A percentile compares a stretch with the other conserved stretches of the same genome.
Conservation (phyloP, 2,888 invertebrate species). For the Agonopterix alstromeriana region DNA sequence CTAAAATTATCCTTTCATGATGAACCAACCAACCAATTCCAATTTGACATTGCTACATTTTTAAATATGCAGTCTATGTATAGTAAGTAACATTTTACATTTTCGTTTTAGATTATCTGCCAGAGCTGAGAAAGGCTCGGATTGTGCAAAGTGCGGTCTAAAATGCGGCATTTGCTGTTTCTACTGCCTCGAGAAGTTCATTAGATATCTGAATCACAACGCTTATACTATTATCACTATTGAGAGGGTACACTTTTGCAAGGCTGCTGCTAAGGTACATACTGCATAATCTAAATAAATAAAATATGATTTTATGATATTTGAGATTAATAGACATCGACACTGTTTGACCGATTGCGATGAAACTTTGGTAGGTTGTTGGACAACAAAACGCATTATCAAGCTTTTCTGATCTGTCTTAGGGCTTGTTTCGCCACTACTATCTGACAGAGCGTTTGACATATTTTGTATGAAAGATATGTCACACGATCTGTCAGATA, state of each 20-base stretch:
- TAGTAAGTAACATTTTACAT: background rate
- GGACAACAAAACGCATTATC: no score
- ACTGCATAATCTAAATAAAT: no score
- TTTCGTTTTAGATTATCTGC: constrained; percentile 76
- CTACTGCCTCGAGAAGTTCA: constrained; percentile 93
- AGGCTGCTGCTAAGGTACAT: constrained; percentile 89
- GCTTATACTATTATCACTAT: constrained; percentile 96
- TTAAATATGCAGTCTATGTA: background rate
- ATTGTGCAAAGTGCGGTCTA: constrained; percentile 84
- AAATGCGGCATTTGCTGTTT: constrained; percentile 94
- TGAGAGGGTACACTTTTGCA: constrained; percentile 92
- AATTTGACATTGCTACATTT: background rate
- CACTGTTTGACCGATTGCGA: no score
- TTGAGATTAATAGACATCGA: no score
- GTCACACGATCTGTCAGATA: no score
- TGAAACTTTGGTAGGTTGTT: no score
- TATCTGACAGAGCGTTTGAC: no score
- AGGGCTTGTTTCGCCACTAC: no score
- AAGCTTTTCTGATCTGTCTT: no score
- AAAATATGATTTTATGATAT: no score
- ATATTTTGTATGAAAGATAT: no score
- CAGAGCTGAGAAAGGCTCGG: constrained; percentile 82
- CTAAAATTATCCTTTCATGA: background rate
- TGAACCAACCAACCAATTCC: background rate
- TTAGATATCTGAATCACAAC: constrained; percentile 94